Conservation (phyloP, 1,140 invertebrate species). For the Micrasema longulum region DNA sequence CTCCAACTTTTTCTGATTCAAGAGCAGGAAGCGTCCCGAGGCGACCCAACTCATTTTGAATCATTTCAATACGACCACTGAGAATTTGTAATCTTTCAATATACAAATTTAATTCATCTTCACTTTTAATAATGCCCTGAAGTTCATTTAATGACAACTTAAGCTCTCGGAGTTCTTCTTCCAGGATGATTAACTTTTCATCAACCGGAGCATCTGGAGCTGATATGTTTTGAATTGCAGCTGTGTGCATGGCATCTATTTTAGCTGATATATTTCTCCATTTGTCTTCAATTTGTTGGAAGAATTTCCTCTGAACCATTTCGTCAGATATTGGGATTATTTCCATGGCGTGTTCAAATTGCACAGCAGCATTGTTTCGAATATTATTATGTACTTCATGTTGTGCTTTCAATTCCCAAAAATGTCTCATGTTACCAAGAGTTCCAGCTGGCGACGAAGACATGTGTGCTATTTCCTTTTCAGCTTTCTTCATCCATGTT, state of each 20-base stretch:
- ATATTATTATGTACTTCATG: constrained; percentile 87
- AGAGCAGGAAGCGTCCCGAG: constrained; percentile 77
- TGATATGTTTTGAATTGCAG: constrained; percentile 75
- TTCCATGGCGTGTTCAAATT: constrained; percentile 81
- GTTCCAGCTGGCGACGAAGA: constrained; percentile 69
- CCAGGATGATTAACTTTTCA: constrained; percentile 78
- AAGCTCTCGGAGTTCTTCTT: constrained; percentile 79
- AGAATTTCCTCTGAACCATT: constrained; percentile 81
- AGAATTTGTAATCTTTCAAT: constrained; percentile 83
- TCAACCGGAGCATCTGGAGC: constrained; percentile 77
- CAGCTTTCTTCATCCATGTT: constrained; percentile 78
- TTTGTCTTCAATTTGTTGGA: constrained; percentile 79
- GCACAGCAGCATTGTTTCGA: constrained; percentile 76
- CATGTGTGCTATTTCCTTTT: constrained; percentile 72
- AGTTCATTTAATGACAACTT: constrained; percentile 74
- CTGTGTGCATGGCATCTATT: constrained; percentile 75
- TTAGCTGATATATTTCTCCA: constrained; percentile 76
- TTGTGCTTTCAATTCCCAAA: constrained; percentile 90
- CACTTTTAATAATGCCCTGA: constrained; percentile 82
- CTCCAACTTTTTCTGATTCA: constrained; percentile 81
- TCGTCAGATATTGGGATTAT: constrained; percentile 85
- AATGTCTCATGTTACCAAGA: constrained; percentile 79
- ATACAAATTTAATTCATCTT: constrained; percentile 84
- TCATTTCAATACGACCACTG: constrained; percentile 77
- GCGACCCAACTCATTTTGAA: constrained; percentile 82